A percentile compares a stretch with the other conserved stretches of the same genome.
These are phyloP conservation scores for Sphaeramia orbicularis DNA, from an alignment of 2,797 vertebrate species.

Conservation along the genomic window DNA sequence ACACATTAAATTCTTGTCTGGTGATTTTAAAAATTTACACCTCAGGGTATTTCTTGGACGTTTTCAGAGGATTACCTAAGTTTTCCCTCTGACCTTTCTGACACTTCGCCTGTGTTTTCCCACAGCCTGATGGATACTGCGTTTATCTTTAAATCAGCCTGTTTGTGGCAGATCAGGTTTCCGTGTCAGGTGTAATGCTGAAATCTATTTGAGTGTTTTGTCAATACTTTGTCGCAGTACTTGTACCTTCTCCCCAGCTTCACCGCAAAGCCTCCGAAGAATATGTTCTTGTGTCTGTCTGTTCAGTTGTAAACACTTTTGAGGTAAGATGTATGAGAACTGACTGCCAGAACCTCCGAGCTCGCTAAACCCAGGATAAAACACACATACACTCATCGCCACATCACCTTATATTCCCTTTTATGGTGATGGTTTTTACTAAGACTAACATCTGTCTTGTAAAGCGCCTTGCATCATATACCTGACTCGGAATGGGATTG, in stretches of 20 bases:
- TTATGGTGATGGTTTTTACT: slow-evolving; percentile 50
- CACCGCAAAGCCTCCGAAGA: slow-evolving; percentile 15
- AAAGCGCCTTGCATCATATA: slow-evolving; percentile 27
- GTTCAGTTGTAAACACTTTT: slow-evolving; percentile 39
- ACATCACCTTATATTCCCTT: slow-evolving; percentile 46
- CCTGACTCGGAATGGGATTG: slow-evolving; percentile 8
- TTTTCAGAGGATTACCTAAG: too few relatives aligned
- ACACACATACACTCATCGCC: slow-evolving; percentile 13
- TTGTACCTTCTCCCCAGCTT: background rate
- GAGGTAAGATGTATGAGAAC: slow-evolving; percentile 35
- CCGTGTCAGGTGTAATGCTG: too few relatives aligned
- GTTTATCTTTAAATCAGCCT: too few relatives aligned
- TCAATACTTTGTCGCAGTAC: background rate
- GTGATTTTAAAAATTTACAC: too few relatives aligned
- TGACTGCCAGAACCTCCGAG: slow-evolving; percentile 40
- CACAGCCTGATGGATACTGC: too few relatives aligned
- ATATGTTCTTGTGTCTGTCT: slow-evolving; percentile 34
- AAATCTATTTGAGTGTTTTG: too few relatives aligned
- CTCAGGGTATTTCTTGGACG: too few relatives aligned
- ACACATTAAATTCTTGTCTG: too few relatives aligned
- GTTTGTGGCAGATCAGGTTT: too few relatives aligned
- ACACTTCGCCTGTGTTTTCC: too few relatives aligned
- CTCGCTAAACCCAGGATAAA: slow-evolving; percentile 33
- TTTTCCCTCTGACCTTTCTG: too few relatives aligned
- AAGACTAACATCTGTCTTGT: slow-evolving; percentile 17